Percentiles rank a stretch among this genome's conserved stretches.
phyloP scores from a whole-genome alignment of 1,140 invertebrate genomes.

The Lasioglossum albipes region DNA sequence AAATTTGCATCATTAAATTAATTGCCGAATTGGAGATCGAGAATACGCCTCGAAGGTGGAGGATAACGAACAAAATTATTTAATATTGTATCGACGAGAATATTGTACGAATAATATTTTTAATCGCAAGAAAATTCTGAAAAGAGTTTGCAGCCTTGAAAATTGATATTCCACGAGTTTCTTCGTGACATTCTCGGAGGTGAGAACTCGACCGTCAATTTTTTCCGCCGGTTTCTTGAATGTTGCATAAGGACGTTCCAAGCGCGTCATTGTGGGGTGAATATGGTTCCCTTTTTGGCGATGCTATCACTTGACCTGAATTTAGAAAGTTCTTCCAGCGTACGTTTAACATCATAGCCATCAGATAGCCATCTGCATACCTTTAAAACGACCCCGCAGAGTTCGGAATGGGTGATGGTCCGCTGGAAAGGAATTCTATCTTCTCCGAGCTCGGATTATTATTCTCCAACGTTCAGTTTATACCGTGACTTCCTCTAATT shows the following conservation, averaged over 20 bases:
- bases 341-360: neutral
- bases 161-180: too few species aligned
- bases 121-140: too few species aligned
- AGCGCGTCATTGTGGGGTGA: neutral
- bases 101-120: too few species aligned
- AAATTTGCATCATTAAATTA: too few species aligned
- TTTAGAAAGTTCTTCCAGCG: neutral
- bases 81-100: too few species aligned
- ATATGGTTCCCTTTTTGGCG: neutral
- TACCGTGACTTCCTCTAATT: too few species aligned
- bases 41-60: too few species aligned
- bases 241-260: conserved; percentile 1
- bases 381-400: neutral
- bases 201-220: neutral
- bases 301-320: conserved; percentile 6
- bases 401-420: neutral
- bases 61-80: too few species aligned
- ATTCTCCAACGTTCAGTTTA: too few species aligned
- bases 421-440: neutral
- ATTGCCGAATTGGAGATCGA: too few species aligned
- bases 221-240: neutral
- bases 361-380: conserved; percentile 3
- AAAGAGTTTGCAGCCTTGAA: too few species aligned
- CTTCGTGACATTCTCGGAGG: too few species aligned
- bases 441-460: neutral